Conservation (phyloP, 2,797 vertebrate species). For the Harpagifer antarcticus region DNA sequence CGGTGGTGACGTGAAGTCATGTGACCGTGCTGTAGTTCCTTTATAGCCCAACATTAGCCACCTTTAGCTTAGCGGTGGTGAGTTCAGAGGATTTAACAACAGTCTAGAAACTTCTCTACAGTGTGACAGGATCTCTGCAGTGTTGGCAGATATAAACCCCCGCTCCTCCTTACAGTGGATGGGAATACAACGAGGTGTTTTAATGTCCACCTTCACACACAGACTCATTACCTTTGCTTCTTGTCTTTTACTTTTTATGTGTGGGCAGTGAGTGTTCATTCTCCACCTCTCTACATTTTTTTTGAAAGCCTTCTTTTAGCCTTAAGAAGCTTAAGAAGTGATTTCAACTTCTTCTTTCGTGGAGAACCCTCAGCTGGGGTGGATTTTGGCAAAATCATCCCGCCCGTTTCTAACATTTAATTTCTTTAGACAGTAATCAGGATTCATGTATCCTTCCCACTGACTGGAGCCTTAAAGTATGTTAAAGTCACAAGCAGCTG, state of each 20-base stretch:
- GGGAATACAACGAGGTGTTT: neutral
- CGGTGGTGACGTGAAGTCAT: too few species aligned
- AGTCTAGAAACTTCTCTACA: constrained; percentile 10
- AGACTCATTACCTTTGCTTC: neutral
- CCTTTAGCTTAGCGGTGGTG: too few species aligned
- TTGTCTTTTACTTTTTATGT: neutral
- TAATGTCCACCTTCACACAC: neutral
- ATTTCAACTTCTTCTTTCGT: too few species aligned
- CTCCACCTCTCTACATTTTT: neutral
- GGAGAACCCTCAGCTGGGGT: neutral
- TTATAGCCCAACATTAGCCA: too few species aligned
- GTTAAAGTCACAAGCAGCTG: neutral
- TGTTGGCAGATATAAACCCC: constrained; percentile 8
- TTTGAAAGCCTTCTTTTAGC: neutral
- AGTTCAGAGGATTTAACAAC: constrained; percentile 39
- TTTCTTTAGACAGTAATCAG: neutral
- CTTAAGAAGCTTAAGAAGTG: neutral
- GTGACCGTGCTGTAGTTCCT: too few species aligned
- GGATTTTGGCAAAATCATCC: neutral
- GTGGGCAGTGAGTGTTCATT: neutral
- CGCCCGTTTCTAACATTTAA: neutral
- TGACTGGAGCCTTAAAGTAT: neutral
- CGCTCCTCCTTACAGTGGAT: neutral
- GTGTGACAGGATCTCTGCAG: constrained; percentile 35
- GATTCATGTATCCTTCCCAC: neutral